phyloP scores from a whole-genome alignment of 37 sponge, comb jelly and placozoan genomes.

The Geodia barretti region DNA sequence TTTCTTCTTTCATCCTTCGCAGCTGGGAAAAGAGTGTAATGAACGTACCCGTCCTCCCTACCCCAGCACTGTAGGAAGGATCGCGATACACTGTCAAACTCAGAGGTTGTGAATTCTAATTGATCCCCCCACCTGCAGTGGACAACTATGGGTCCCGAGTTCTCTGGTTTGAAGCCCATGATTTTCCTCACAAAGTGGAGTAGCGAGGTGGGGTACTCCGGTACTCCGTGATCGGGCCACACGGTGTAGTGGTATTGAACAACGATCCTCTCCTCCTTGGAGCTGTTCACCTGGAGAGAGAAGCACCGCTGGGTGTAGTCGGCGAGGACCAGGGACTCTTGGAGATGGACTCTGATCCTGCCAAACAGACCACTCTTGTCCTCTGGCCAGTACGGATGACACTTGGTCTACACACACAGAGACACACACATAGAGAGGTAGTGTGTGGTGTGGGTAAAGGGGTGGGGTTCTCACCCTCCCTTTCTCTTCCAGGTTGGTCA shows the following conservation, averaged over 20 bases:
- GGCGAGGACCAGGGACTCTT: constrained; percentile 69
- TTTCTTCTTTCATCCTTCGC: constrained; percentile 50
- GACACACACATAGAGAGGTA: no score
- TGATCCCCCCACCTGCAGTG: constrained; percentile 81
- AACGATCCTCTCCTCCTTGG: constrained; percentile 67
- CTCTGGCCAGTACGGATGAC: constrained; percentile 87
- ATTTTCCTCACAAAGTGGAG: constrained; percentile 82
- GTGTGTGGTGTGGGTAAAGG: no score
- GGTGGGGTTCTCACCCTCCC: constrained; percentile 66
- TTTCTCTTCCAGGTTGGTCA: constrained; percentile 89
- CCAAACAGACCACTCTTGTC: constrained; percentile 52
- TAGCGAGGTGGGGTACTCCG: constrained; percentile 81
- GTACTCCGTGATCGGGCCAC: constrained; percentile 98
- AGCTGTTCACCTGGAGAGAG: constrained; percentile 50
- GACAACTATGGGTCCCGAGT: constrained; percentile 87
- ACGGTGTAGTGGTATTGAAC: constrained; percentile 89
- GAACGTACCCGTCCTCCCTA: constrained; percentile 96
- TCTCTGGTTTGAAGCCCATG: constrained; percentile 36
- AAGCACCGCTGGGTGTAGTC: constrained; percentile 85
- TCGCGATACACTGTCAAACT: background rate
- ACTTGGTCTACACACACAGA: no score
- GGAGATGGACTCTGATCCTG: constrained; percentile 51
- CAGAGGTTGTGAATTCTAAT: no score
- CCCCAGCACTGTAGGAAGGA: constrained; percentile 84
- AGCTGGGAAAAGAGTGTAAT: constrained; percentile 75